Base-by-base conservation (phyloP, 2,113 vertebrate species). In the Cyanistes caeruleus region DNA sequence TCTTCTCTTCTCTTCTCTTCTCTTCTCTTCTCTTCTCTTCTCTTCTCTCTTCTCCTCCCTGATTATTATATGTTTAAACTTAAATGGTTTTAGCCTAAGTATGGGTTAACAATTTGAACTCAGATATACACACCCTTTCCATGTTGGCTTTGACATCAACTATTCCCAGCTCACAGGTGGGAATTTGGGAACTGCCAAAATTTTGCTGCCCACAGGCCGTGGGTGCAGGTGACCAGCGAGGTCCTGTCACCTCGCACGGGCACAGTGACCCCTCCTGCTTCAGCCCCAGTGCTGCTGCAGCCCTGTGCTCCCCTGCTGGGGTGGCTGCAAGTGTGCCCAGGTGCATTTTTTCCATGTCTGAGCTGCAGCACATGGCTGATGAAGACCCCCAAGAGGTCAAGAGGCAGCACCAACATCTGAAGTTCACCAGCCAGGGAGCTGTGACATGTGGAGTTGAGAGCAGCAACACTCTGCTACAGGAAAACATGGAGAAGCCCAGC, bases 151-250 rank as follows among this genome's bases (percentile, higher is more conserved):
- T 93, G 84, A 72, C 65, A 94, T 60, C 41, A 67, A 10, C 46
- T 37, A 33, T 51, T 76, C n/a, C 41, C 51, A 65, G 63, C 46
- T 95, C 58, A 76, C 28, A 35, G 44, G 68, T 3, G 19, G 33
- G 80, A 39, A 55, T 46, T 13, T 30, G 22, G 1, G 5, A 81
- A 74, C 17, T 33, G 46, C 30, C 59, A 63, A 0, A 2, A 4
- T 65, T 68, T 49, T 5, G 8, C 63, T 6, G 10, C 7, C 39
- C 1, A 4, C 31, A 25, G 0, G 1, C 12, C 0, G 0, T 28
- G 78, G n/a, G 52, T 53, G 16, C 41, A 13, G 27, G 37, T 25
- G 35, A 89, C 64, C 59, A 55, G 3, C 2, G 3, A 10, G n/a
- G 53, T n/a, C 28, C 35, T 3, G 0, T 33, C 72, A 43, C 44